These are phyloP conservation scores for Andricus quercusramuli DNA, from an alignment of 2,888 invertebrate species.

Conservation along the genomic window DNA sequence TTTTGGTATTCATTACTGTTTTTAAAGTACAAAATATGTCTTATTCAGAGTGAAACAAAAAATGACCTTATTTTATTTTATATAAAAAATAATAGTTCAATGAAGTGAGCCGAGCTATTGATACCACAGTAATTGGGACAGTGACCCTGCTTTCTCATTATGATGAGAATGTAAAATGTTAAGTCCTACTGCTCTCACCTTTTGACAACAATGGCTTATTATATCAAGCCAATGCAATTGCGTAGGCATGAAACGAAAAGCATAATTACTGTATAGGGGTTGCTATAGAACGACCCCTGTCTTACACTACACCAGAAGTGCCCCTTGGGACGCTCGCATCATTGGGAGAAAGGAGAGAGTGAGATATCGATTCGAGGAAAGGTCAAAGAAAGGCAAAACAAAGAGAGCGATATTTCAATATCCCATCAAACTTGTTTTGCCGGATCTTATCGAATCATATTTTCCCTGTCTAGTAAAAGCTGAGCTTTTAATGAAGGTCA, in stretches of 20 bases:
- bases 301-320: slow-evolving; percentile 74
- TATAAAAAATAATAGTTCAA: no score
- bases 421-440: slow-evolving; percentile 60
- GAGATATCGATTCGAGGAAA: background rate
- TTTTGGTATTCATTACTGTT: no score
- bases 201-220: slow-evolving; percentile 72
- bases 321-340: slow-evolving; percentile 69
- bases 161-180: no score
- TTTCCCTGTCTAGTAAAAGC: background rate
- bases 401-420: slow-evolving; percentile 76
- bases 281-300: slow-evolving; percentile 71
- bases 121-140: no score
- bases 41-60: no score
- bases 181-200: slow-evolving; percentile 55
- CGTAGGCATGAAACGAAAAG: slow-evolving; percentile 75
- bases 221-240: slow-evolving; percentile 75
- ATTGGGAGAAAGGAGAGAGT: slow-evolving; percentile 47
- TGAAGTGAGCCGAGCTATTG: no score
- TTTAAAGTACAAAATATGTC: no score
- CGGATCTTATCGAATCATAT: background rate
- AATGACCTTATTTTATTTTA: no score
- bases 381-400: slow-evolving; percentile 57
- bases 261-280: slow-evolving; percentile 77
- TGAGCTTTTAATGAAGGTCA: background rate
- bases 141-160: no score